Percentiles rank a stretch among this genome's conserved stretches.
These are phyloP conservation scores for Ivindomyrus marchei DNA, from an alignment of 2,113 vertebrate species.

Conservation along the genomic window DNA sequence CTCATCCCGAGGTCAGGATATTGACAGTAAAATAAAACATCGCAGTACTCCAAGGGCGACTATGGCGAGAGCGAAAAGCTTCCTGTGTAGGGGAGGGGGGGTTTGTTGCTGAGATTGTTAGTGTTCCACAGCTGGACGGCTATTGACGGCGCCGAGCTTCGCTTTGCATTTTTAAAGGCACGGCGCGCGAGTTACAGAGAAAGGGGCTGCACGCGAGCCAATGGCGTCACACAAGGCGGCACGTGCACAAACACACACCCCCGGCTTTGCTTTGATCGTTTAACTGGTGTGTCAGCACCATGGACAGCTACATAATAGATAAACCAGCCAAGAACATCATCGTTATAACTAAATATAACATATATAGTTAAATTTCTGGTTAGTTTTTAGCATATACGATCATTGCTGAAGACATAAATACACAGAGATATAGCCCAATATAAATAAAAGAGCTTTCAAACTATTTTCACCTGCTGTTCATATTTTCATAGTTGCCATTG, in stretches of 20 bases:
- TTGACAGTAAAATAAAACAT: neutral
- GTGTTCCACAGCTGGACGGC: neutral
- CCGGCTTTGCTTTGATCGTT: neutral
- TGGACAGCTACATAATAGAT: constrained; percentile 7
- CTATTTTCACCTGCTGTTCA: neutral
- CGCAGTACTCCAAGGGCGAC: neutral
- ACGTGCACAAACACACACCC: neutral
- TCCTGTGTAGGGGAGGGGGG: neutral
- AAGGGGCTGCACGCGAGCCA: neutral
- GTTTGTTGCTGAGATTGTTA: neutral
- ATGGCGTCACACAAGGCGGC: neutral
- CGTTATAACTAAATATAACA: neutral
- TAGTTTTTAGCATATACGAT: neutral
- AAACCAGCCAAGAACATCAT: neutral
- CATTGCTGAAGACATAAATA: neutral
- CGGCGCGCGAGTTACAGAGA: neutral
- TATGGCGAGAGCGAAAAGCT: neutral
- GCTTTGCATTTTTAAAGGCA: neutral
- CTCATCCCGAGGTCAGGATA: neutral
- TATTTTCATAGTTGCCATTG: neutral
- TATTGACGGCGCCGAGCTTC: neutral
- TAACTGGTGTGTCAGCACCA: neutral
- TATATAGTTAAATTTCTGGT: neutral
- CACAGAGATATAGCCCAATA: neutral
- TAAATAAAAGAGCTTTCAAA: neutral